Base-by-base conservation (phyloP, 2,888 invertebrate species). In the Adelognathus sp. region DNA sequence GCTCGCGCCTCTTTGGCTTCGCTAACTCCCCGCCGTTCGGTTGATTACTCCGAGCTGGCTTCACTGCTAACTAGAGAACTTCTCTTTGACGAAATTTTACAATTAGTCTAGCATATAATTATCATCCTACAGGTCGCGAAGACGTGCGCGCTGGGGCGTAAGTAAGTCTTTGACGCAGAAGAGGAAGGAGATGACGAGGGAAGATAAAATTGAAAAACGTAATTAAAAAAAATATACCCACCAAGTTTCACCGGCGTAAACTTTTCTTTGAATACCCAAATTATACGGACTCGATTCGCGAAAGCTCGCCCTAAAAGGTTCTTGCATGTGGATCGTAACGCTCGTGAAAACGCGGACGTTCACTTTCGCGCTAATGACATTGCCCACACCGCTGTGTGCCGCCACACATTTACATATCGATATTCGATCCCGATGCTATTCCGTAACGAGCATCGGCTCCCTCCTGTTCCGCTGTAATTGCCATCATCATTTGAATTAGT, bases 1-100 rank as follows among this genome's bases (percentile, higher is more conserved):
- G 41, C 56, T 60, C 21, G 60, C 58, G n/a, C 50, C 50, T 50
- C 50, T 50, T 76, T 36, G 50, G 64, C 44, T 46, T 66, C 46
- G 33, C 58, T 18, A 18, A 31, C 24, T 36, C 44, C 9, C 11
- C 16, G 14, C 63, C 72, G 29, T 66, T 36, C 71, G 50, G 50
- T 63, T 73, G 64, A 71, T 73, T 80, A 66, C 31, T 80, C 64
- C 60, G 11, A 61, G 14, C 36, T 36, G n/a, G 16, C 21, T n/a
- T 14, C 14, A 58, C 50, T 58, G 46, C 21, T 71, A 46, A 61
- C 60, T 41, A 70, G 67, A 74, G 52, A 67, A n/a, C n/a, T n/a
- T 54, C 61, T 46, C 74, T 74, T 67, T 71, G 77, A 78, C 63
- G 39, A 56, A 54, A 63, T 74, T 77, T 80, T 66, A 74, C 70